phyloP scores from a whole-genome alignment of 2,797 vertebrate species.

The Rhynchonycteris naso region DNA sequence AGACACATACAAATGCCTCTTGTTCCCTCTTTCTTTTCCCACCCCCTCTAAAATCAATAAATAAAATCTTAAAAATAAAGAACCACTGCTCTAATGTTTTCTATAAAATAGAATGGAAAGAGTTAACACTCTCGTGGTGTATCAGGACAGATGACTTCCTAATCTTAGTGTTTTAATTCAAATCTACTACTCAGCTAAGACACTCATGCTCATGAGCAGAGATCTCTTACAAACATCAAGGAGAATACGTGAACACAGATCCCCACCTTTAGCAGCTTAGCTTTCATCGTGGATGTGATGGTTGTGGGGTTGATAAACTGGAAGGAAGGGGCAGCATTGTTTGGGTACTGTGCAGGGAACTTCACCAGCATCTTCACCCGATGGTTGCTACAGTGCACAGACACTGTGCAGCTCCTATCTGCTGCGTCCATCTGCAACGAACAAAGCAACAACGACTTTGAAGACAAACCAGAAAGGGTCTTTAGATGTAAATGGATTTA shows the following conservation, averaged over 20 bases:
- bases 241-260: background rate
- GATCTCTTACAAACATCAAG: background rate
- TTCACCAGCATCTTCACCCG: constrained; percentile 96
- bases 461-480: background rate
- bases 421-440: constrained; percentile 93
- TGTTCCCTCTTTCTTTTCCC: too few species aligned
- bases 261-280: constrained; percentile 96
- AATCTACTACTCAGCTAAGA: background rate
- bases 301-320: constrained; percentile 96
- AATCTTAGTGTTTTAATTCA: background rate
- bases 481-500: background rate
- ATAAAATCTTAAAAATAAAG: background rate
- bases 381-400: constrained; percentile 93
- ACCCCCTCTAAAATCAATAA: too few species aligned
- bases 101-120: background rate
- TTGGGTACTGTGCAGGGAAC: constrained; percentile 97
- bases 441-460: constrained; percentile 20
- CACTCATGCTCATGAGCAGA: background rate
- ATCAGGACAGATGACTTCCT: background rate
- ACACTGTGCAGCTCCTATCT: constrained; percentile 95
- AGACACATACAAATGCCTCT: too few species aligned
- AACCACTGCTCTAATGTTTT: background rate
- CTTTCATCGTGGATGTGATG: constrained; percentile 95
- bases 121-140: background rate
- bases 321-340: constrained; percentile 96